Conservation (phyloP, 1,140 invertebrate species). For the Drosophila ohnishii region DNA sequence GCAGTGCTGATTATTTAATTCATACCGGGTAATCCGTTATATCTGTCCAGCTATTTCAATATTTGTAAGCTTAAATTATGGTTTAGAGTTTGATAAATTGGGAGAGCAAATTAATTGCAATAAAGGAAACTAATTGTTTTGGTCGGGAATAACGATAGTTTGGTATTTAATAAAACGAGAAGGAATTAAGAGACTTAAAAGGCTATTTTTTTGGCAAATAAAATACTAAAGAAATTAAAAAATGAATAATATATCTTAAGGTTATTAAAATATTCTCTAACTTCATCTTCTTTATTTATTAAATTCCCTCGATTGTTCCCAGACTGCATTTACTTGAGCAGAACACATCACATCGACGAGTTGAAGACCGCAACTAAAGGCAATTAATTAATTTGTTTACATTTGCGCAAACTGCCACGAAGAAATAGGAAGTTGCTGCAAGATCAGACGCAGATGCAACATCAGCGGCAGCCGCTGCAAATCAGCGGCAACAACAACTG, state of each 20-base stretch:
- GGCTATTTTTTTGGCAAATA: no score
- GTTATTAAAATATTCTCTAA: no score
- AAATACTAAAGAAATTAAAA: background rate
- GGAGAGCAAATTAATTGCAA: background rate
- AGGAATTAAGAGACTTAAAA: no score
- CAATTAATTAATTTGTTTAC: conserved; percentile 82
- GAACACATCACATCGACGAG: conserved; percentile 33
- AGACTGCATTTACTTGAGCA: conserved; percentile 31
- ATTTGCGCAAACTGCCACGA: conserved; percentile 71
- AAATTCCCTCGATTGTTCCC: conserved; percentile 17
- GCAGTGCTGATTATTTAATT: conserved; percentile 53
- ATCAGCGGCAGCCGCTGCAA: conserved; percentile 24
- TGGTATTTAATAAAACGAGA: background rate
- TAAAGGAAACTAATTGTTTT: background rate
- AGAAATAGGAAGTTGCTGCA: conserved; percentile 77
- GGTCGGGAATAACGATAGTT: background rate
- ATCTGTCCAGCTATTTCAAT: conserved; percentile 38
- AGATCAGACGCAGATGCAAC: conserved; percentile 79
- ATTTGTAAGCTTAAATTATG: conserved; percentile 26
- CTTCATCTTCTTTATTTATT: no score
- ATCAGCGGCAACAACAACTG: conserved; percentile 54
- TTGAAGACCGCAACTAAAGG: conserved; percentile 69
- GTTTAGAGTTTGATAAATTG: background rate
- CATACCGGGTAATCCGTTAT: conserved; percentile 33
- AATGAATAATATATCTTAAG: no score